phyloP scores from a whole-genome alignment of 2,797 vertebrate species.

The Typhlichthys eigenmanni region DNA sequence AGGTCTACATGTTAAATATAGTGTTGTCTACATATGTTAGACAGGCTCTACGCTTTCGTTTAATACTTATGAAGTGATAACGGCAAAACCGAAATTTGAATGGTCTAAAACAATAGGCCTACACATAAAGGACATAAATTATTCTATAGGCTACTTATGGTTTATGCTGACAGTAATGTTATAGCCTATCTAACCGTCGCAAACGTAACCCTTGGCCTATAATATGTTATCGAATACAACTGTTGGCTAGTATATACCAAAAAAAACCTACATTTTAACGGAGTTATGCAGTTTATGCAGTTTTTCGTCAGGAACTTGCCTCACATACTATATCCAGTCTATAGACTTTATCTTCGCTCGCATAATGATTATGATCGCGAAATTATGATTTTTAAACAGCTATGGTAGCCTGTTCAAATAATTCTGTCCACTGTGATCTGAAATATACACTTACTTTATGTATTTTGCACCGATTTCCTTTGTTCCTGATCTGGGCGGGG shows the following conservation, averaged over 20 bases:
- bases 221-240: neutral
- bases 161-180: too few relatives aligned
- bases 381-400: neutral
- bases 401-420: neutral
- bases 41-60: too few relatives aligned
- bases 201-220: neutral
- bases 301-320: neutral
- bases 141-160: too few relatives aligned
- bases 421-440: neutral
- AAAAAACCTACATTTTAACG: neutral
- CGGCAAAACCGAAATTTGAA: too few relatives aligned
- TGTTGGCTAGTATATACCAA: too few relatives aligned
- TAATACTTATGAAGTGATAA: too few relatives aligned
- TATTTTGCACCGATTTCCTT: slow-evolving; percentile 25
- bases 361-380: neutral
- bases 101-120: too few relatives aligned
- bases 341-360: neutral
- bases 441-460: slow-evolving; percentile 48
- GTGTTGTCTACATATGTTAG: too few relatives aligned
- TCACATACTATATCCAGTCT: neutral
- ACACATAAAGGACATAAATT: too few relatives aligned
- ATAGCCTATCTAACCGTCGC: neutral
- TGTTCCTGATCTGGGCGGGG: slow-evolving; percentile 26
- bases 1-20: too few relatives aligned
- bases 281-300: neutral